Evolutionary conservation across 2,888 invertebrate species (phyloP), one percentile per base, ranked within the genome.

Genomic region (Tyria jacobaeae): DNA sequence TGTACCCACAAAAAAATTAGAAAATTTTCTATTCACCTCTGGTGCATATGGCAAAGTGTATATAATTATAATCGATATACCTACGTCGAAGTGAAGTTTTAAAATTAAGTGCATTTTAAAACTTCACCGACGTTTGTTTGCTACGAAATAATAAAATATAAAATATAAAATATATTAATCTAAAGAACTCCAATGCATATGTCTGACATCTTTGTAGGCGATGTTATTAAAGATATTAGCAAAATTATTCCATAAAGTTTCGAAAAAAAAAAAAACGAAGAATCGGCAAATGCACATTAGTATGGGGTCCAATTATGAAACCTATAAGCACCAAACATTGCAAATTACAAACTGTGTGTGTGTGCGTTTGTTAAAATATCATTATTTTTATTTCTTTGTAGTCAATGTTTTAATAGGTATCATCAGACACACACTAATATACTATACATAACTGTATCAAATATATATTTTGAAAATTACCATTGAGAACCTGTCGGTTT

Each of bases 271-370:
- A n/a, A 35, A 39, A 35, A 3, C 21, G 4, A n/a, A 31, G 14
- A 10, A 7, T 25, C 9, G 52, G 24, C 2, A n/a, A 25, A 9
- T 1, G 0, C 10, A 52, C 12, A 21, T 15, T 39, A 17, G 17
- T 17, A 27, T 49, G 34, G 27, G 49, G 39, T 17, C 49, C 57
- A 34, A 10, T 17, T 14, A 57, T 17, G 27, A 50, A 50, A 24
- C 50, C 37, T 27, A 50, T 39, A n/a, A 37, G 39, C n/a, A 50
- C 9, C 7, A 50, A 27, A 37, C 21, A 24, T 1, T 39, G 37
- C 24, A 56, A 37, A 24, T 48, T 35, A 56, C 25, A 49, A 4
- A 56, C 56, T 48, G n/a, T n/a, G n/a, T n/a, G n/a, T n/a, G n/a
- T n/a, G n/a, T n/a, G 48, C 15, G 27, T 2, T 4, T 31, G 27